phyloP scores from a whole-genome alignment of 2,797 vertebrate genomes.

The Gastrophryne carolinensis region DNA sequence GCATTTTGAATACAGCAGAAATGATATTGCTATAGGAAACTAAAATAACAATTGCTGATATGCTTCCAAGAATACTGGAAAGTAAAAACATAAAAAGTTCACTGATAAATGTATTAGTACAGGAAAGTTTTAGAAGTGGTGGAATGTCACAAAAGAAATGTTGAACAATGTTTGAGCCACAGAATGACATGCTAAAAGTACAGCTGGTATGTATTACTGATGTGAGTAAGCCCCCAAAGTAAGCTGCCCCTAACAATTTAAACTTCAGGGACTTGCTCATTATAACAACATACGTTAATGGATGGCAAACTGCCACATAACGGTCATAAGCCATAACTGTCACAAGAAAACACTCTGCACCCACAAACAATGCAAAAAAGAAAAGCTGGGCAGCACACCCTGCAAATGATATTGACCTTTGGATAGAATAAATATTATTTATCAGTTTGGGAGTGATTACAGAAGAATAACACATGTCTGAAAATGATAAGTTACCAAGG shows the following conservation, averaged over 20 bases:
- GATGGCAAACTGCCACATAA: constrained; percentile 34
- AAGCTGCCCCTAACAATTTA: neutral
- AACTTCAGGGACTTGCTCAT: neutral
- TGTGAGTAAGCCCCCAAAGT: neutral
- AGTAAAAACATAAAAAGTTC: constrained; percentile 54
- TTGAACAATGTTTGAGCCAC: constrained; percentile 48
- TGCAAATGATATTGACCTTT: neutral
- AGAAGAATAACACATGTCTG: constrained; percentile 22
- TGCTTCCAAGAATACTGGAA: constrained; percentile 42
- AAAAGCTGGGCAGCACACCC: constrained; percentile 17
- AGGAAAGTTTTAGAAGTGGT: constrained; percentile 58
- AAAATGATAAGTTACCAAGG: constrained; percentile 26
- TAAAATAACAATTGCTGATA: constrained; percentile 57
- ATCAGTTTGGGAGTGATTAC: constrained; percentile 22
- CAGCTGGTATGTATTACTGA: constrained; percentile 12
- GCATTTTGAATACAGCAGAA: constrained; percentile 54
- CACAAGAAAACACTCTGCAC: constrained; percentile 10
- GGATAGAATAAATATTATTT: neutral
- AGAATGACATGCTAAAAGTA: constrained; percentile 54
- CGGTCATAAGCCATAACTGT: constrained; percentile 44
- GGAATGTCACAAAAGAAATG: constrained; percentile 66
- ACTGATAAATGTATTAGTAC: constrained; percentile 55
- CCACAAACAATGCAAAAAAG: constrained; percentile 19
- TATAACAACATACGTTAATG: constrained; percentile 2
- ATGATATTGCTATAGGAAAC: constrained; percentile 59